Base-by-base conservation (phyloP, 2,797 vertebrate species). In the Eptatretus atami region DNA sequence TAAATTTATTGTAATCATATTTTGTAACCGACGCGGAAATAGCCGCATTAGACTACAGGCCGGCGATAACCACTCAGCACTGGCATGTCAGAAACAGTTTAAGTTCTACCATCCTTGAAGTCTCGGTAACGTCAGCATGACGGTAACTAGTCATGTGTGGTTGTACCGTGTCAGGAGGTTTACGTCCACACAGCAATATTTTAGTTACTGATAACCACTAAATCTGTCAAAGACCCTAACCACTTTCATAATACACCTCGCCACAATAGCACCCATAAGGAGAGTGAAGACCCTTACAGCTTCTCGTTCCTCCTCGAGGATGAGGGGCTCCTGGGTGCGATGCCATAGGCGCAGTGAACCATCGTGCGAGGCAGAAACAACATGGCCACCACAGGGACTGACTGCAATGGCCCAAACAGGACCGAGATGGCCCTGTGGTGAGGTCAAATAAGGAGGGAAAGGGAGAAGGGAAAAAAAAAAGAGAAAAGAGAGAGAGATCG, bases 311-410 rank as follows among this genome's bases (percentile, higher is more conserved):
- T 95, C 90, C 69, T 95, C 86, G 68, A 98, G 73, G 69, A 98
- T 78, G 65, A 98, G 83, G 1, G 82, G 84, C 67, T 98, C 92
- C 65, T 80, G 80, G 0, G 83, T 95, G 68, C 87, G 79, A 70
- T 94, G 86, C 90, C 90, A 98, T 52, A 98, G 82, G 5, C 92
- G 81, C 68, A 98, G 73, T 1, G 87, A 90, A 68, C 90, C 94
- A 74, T 98, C 92, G 61, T 96, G 90, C 54, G 87, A 92, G 0
- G 85, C 76, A 0, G 90, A 92, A 64, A 85, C 84, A 0, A 98
- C 44, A 0, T 93, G 81, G 74, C 95, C 84, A 2, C 92, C 92
- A 8, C 44, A 92, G n/a, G 87, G 85, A 71, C 92, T 98, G 69
- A 98, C 69, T 2, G 82, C 74, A 72, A 98, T 70, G 66, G 83